These are phyloP conservation scores for Puffinus mauretanicus DNA, from an alignment of 2,113 vertebrate species.

Conservation along the genomic window DNA sequence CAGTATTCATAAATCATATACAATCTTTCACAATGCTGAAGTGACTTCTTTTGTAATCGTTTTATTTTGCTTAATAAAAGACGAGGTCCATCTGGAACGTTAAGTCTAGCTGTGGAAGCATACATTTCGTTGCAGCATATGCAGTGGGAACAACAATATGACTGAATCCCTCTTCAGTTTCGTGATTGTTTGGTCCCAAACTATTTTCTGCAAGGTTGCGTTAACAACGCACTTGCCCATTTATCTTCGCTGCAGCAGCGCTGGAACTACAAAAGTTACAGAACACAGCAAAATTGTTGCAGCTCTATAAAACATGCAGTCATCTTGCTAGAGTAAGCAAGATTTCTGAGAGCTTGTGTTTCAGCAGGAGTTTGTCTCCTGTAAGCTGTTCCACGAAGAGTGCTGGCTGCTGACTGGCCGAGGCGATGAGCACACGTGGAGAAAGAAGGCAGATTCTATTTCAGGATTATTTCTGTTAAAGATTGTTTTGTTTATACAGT, in stretches of 20 bases:
- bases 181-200: not conserved
- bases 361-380: not conserved
- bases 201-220: not conserved
- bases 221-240: not conserved
- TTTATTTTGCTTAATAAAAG: not conserved
- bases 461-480: not conserved
- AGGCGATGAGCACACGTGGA: not conserved
- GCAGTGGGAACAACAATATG: not conserved
- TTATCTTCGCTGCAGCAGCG: accelerated
- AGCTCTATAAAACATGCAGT: not conserved
- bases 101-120: not conserved
- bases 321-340: not conserved
- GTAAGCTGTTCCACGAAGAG: not conserved
- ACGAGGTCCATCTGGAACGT: accelerated
- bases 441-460: not conserved
- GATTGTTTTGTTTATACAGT: not conserved
- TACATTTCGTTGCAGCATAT: accelerated
- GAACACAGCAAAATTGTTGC: not conserved
- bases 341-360: not conserved
- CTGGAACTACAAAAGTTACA: not conserved
- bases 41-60: not conserved
- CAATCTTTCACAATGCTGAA: not conserved
- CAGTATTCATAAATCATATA: not conserved
- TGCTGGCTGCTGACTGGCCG: not conserved
- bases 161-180: not conserved